These are phyloP conservation scores for Mirza zaza DNA, from an alignment of 2,113 vertebrate species.

Conservation along the genomic window DNA sequence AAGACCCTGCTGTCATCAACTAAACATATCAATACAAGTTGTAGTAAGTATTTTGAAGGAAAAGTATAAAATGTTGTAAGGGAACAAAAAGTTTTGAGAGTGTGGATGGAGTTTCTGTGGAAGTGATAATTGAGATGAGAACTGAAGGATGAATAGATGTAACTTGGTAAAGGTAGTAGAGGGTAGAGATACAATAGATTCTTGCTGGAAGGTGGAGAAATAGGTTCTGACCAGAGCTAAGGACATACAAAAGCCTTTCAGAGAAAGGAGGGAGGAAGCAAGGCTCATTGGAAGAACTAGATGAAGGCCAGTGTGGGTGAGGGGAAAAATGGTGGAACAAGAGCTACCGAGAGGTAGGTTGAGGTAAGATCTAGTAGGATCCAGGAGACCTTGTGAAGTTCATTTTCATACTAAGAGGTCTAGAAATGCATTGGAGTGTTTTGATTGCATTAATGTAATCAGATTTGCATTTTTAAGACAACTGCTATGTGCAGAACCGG, in stretches of 20 bases:
- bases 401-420: not conserved
- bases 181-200: not conserved
- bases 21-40: not conserved
- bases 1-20: not conserved
- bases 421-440: not conserved
- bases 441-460: not conserved
- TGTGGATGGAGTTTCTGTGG: not conserved
- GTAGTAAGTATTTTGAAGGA: slow-evolving; percentile 26
- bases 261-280: not conserved
- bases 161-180: not conserved
- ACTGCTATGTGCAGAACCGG: not conserved
- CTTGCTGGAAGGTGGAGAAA: not conserved
- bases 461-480: not conserved
- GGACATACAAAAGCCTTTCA: not conserved
- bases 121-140: not conserved
- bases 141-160: not conserved
- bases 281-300: not conserved
- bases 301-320: not conserved
- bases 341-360: not conserved
- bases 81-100: not conserved
- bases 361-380: not conserved
- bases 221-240: not conserved
- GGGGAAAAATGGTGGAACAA: not conserved
- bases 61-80: not conserved
- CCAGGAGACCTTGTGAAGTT: not conserved